Base-by-base conservation (phyloP, 2,888 invertebrate species). In the Linnaemya vulpina region DNA sequence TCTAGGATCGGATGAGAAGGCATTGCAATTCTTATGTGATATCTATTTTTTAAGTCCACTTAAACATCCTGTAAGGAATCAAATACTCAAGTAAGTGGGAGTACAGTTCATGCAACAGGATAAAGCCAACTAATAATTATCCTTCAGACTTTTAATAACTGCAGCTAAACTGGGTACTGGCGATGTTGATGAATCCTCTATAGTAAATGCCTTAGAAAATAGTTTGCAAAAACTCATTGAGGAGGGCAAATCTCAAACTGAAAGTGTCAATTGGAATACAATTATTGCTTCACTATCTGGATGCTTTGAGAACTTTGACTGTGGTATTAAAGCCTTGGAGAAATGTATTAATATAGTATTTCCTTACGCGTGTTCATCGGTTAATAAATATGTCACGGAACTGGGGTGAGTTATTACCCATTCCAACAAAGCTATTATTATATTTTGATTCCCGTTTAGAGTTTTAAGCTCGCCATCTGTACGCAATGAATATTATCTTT, bases 1-100 rank as follows among this genome's bases (percentile, higher is more conserved):
- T 17, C 81, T 87, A 17, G 86, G 86, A 1, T 76, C 74, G 0
- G 87, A 89, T 81, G 35, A 82, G 5, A 80, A 87, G 3, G 87
- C 86, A 0, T 81, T 91, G 17, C 88, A 89, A 86, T 91, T 93
- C 76, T 86, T 93, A 3, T 88, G 91, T 22, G 90, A 92, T 84
- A 70, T 92, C 0, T 90, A 90, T 25, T 90, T 93, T 55, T 84
- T 87, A 75, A 89, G 90, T 46, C 91, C 92, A 0, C 86, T 91
- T 0, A 93, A 92, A 83, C 93, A 93, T 88, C 91, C 93, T 9
- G 89, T 93, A 20, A 91, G 93, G 65, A 91, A 91, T 87, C 89
- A 91, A 79, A 87, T 92, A 22, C 82, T 89, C 20, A 93, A 91
- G 93, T 93, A 88, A 87, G 89, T 88, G 30, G 17, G 15, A 8